A percentile compares a stretch with the other conserved stretches of the same genome.
These are phyloP conservation scores for Perca fluviatilis DNA, from an alignment of 2,113 vertebrate species.

Conservation along the genomic window DNA sequence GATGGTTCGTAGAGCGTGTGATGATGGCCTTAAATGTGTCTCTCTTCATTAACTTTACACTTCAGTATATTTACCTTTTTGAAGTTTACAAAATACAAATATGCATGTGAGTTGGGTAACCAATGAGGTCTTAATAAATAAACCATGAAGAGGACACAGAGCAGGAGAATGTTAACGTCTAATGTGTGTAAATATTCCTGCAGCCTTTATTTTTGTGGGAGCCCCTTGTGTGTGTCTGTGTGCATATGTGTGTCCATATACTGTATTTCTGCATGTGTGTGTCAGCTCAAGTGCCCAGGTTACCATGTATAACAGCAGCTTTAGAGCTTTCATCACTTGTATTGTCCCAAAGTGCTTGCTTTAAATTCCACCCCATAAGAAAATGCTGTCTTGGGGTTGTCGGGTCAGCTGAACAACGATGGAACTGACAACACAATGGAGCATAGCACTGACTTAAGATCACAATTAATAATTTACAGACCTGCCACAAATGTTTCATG, in stretches of 20 bases:
- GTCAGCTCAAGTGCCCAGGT: neutral
- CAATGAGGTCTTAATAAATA: neutral
- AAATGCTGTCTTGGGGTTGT: constrained; percentile 22
- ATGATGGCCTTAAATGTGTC: neutral
- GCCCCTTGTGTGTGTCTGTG: neutral
- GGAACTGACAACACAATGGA: constrained; percentile 40
- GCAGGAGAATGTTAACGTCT: neutral
- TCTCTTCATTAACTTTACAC: neutral
- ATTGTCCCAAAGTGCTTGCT: constrained; percentile 19
- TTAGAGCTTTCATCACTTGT: constrained; percentile 19
- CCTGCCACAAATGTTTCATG: constrained; percentile 56
- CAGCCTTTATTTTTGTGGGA: neutral
- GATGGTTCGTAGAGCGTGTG: neutral
- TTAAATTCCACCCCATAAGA: constrained; percentile 47
- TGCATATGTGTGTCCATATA: neutral
- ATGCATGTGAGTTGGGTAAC: neutral
- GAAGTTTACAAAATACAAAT: neutral
- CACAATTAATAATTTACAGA: constrained; percentile 63
- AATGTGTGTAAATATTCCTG: constrained; percentile 2
- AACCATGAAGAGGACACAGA: neutral
- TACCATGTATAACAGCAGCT: constrained; percentile 10
- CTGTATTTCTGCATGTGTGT: neutral
- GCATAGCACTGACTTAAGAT: constrained; percentile 51
- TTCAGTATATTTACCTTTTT: neutral
- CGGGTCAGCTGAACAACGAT: constrained; percentile 37